These are phyloP conservation scores for Carettochelys insculpta DNA, from an alignment of 2,113 vertebrate genomes.

Conservation along the genomic window DNA sequence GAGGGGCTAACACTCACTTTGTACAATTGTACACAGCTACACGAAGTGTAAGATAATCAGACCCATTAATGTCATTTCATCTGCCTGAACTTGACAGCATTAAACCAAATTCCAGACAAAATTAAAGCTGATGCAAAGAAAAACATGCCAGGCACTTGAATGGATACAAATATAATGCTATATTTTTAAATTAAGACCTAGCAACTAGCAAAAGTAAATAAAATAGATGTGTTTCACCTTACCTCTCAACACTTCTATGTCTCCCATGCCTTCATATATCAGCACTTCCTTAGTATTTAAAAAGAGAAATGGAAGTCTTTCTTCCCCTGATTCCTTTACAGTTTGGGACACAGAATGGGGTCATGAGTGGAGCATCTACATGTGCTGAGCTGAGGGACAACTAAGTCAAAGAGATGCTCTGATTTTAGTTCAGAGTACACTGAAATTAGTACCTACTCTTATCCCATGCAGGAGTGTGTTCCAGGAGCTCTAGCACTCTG, in stretches of 20 bases:
- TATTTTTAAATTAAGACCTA: not conserved
- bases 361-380: not conserved
- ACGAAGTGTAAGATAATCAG: accelerated
- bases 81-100: not conserved
- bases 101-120: not conserved
- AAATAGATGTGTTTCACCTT: not conserved
- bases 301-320: accelerated
- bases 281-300: constrained; percentile 5
- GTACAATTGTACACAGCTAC: not conserved
- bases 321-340: not conserved
- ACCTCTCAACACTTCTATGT: not conserved
- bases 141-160: not conserved
- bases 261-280: not conserved
- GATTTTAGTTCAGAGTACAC: accelerated
- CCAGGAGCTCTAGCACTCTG: not conserved
- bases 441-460: not conserved
- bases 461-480: not conserved
- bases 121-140: not conserved
- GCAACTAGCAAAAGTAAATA: constrained; percentile 8
- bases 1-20: not conserved
- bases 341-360: not conserved
- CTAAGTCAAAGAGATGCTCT: constrained; percentile 40
- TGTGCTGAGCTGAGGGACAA: constrained; percentile 25
- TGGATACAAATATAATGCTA: not conserved
- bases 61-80: not conserved